Percentiles rank a stretch among this genome's conserved stretches.
Conservation (phyloP, 2,797 vertebrate genomes). For the Gymnodraco acuticeps region DNA sequence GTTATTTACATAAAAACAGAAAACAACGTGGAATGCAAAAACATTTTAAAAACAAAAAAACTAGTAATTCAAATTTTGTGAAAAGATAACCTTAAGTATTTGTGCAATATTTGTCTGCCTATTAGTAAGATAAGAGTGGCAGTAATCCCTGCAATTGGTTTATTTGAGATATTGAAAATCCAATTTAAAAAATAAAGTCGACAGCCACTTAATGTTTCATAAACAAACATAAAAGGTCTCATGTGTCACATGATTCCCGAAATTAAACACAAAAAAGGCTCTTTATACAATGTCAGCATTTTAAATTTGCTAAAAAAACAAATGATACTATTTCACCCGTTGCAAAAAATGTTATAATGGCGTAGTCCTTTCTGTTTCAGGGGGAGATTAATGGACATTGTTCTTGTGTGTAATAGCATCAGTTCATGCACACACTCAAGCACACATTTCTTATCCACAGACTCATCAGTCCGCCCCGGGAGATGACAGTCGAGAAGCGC, state of each 20-base stretch:
- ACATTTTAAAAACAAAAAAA: constrained; percentile 56
- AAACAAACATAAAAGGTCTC: constrained; percentile 75
- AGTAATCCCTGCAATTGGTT: constrained; percentile 94
- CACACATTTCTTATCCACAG: constrained; percentile 60
- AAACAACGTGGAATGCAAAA: constrained; percentile 85
- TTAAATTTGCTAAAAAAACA: constrained; percentile 57
- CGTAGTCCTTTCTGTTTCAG: constrained; percentile 78
- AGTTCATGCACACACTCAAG: constrained; percentile 65
- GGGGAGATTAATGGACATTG: constrained; percentile 65
- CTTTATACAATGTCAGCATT: constrained; percentile 70
- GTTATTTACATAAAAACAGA: constrained; percentile 84
- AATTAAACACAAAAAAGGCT: constrained; percentile 74
- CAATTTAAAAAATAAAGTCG: constrained; percentile 85
- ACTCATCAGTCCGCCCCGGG: constrained; percentile 53
- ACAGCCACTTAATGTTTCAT: constrained; percentile 76
- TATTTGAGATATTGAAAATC: constrained; percentile 85
- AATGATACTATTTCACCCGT: constrained; percentile 55
- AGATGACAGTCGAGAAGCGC: constrained; percentile 49
- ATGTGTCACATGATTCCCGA: constrained; percentile 72
- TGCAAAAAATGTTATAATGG: constrained; percentile 65
- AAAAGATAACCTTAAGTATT: constrained; percentile 81
- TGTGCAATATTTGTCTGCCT: constrained; percentile 95
- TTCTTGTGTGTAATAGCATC: constrained; percentile 78
- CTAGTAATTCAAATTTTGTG: constrained; percentile 79
- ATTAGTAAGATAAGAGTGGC: constrained; percentile 88